Conservation (phyloP, 2,888 invertebrate species). For the Meloe dianella region DNA sequence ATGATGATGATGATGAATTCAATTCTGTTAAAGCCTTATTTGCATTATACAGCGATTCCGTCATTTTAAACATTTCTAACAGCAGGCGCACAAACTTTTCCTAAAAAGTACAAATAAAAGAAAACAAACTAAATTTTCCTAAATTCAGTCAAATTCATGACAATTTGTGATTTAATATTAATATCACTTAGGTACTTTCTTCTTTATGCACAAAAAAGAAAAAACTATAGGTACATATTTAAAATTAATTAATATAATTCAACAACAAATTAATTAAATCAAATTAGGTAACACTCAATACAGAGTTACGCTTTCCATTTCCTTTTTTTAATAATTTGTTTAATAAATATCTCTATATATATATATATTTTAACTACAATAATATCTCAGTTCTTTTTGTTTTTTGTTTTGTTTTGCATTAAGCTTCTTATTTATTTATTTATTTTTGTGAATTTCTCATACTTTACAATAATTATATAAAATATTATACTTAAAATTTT, state of each 20-base stretch:
- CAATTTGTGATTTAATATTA: constrained; percentile 47
- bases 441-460: neutral
- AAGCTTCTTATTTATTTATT: constrained; percentile 41
- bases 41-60: constrained; percentile 45
- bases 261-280: constrained; percentile 22
- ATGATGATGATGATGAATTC: constrained; percentile 15
- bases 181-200: constrained; percentile 54
- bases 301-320: constrained; percentile 49
- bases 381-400: constrained; percentile 51
- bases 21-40: constrained; percentile 37
- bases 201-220: constrained; percentile 15
- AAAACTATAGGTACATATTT: neutral
- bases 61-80: constrained; percentile 46
- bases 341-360: constrained; percentile 15
- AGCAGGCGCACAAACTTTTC: constrained; percentile 53
- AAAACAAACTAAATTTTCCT: constrained; percentile 41
- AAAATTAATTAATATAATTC: neutral
- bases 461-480: constrained; percentile 54
- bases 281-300: constrained; percentile 45
- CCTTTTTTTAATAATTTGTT: constrained; percentile 17
- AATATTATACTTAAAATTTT: constrained; percentile 51
- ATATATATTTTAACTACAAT: constrained; percentile 43
- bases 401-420: constrained; percentile 17
- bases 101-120: neutral
- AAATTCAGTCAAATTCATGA: constrained; percentile 56